phyloP scores from a whole-genome alignment of 2,797 vertebrate genomes.

The Emys orbicularis region DNA sequence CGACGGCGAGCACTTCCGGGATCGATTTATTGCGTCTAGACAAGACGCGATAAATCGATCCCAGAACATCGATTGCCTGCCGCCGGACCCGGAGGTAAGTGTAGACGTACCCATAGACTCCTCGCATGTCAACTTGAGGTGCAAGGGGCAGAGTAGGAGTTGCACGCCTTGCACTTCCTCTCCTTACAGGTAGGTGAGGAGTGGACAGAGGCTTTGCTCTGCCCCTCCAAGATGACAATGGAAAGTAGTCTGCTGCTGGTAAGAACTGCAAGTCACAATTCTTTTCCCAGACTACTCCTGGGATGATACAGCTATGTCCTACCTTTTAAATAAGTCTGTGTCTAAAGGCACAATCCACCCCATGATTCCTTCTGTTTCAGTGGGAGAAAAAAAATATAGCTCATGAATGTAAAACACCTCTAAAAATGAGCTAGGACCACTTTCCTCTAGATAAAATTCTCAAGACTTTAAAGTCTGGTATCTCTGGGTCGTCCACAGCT shows the following conservation, averaged over 20 bases:
- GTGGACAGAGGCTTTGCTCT: background rate
- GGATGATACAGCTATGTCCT: background rate
- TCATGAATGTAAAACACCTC: background rate
- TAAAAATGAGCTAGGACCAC: fast-evolving
- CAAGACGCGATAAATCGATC: no score
- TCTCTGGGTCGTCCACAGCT: background rate
- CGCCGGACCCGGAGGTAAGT: no score
- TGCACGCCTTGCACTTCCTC: background rate
- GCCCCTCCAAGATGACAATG: fast-evolving
- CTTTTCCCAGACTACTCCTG: background rate
- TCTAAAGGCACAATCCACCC: background rate
- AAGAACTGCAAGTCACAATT: background rate
- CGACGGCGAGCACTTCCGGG: no score
- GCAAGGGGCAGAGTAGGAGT: background rate
- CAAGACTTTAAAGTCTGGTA: background rate
- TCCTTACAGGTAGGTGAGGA: background rate
- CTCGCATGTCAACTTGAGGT: fast-evolving
- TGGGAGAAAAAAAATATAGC: background rate
- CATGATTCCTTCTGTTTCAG: fast-evolving
- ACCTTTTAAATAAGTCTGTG: background rate
- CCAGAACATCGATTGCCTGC: no score
- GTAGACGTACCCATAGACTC: no score
- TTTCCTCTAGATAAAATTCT: background rate
- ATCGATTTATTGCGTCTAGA: no score
- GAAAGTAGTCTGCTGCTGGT: background rate